Evolutionary conservation across 2,113 vertebrate genomes (phyloP), one percentile per base, ranked within the genome.

Genomic region (Corythoichthys intestinalis): DNA sequence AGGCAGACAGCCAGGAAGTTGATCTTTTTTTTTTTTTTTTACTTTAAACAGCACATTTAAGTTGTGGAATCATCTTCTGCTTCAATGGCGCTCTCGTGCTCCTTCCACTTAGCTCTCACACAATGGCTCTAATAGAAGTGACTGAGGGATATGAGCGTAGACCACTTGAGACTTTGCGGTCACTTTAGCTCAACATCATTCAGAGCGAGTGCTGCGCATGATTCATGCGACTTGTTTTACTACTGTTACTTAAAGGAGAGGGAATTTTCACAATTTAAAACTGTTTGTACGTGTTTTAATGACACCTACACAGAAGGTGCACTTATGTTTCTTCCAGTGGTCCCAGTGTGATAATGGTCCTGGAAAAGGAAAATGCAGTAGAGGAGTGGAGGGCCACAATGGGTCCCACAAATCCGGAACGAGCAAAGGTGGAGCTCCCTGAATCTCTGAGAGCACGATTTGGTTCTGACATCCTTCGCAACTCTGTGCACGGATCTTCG

Each of bases 311-410:
- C 39, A 41, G 39, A 28, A 28, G 20, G 20, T 28, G 20, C 6
- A 41, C 39, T 4, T 41, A 41, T 41, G 39, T 41, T 65, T 73
- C 3, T 52, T 85, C n/a, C 86, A 96, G 94, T 14, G 92, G 93
- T 1, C 87, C 89, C 0, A 93, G 92, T 52, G 1, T 91, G 82
- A 66, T 93, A 85, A 87, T 96, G 80, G 56, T 92, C 52, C 81
- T 96, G 73, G 90, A 81, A 52, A 94, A 92, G 73, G 92, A 94
- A 81, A 94, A 94, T 67, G 94, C 94, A 4, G 77, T 94, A 75
- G 75, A 88, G 50, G 92, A 94, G 2, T 96, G 94, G 94, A 93
- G 93, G 78, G 67, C 67, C 67, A 71, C 91, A 70, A 94, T 95
- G 85, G 94, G 94, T 7, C 94, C 94, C 17, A 47, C 84, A 47